Evolutionary conservation across 2,113 vertebrate genomes (phyloP).

Genomic region (Scartelaos histophorus): DNA sequence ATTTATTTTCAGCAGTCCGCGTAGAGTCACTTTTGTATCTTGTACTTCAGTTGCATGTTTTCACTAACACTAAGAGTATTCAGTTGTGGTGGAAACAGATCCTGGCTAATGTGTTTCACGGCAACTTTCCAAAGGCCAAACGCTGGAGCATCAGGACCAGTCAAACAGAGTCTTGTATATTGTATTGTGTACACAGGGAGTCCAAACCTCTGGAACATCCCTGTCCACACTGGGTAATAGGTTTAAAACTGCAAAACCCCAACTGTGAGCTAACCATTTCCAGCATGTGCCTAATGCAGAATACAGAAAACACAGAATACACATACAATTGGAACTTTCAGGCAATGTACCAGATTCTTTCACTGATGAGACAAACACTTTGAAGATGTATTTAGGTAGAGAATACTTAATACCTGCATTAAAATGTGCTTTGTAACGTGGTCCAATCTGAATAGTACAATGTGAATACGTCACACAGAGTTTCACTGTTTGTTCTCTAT

Average conservation of each 20-base stretch:
- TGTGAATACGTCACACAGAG: too few relatives aligned
- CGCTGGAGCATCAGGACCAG: conserved; percentile 44
- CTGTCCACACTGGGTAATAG: not conserved
- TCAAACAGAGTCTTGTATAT: conserved; percentile 35
- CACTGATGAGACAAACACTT: too few relatives aligned
- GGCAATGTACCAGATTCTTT: not conserved
- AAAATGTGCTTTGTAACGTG: too few relatives aligned
- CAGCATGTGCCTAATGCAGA: conserved; percentile 1
- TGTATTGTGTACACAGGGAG: not conserved
- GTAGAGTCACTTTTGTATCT: conserved; percentile 62
- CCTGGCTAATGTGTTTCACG: conserved; percentile 60
- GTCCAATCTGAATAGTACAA: too few relatives aligned
- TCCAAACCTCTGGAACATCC: conserved; percentile 25
- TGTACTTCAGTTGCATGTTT: conserved; percentile 68
- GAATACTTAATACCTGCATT: too few relatives aligned
- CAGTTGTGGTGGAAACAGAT: conserved; percentile 66
- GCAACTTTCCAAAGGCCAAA: conserved; percentile 54
- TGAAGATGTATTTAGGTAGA: too few relatives aligned
- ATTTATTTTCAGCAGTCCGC: not conserved
- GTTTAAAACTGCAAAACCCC: conserved; percentile 30
- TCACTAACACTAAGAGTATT: conserved; percentile 58
- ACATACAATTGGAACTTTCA: not conserved
- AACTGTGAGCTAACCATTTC: conserved; percentile 32
- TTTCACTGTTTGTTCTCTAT: too few relatives aligned
- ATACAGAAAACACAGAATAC: conserved; percentile 1